These are phyloP conservation scores for Salminus brasiliensis DNA, from an alignment of 2,113 vertebrate species.

Conservation along the genomic window DNA sequence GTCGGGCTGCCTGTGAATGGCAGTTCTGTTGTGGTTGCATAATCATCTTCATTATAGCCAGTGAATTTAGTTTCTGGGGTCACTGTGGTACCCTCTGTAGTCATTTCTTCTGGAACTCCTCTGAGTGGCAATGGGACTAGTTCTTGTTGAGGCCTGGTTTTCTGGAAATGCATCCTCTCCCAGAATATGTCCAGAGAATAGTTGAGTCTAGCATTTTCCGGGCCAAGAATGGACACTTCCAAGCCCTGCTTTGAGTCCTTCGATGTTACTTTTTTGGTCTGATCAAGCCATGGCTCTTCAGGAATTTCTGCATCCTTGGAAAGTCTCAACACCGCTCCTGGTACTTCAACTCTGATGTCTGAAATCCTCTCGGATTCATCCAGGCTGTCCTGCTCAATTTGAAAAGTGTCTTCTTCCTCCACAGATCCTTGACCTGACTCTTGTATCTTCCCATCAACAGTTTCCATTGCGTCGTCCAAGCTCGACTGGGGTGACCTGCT, in stretches of 20 bases:
- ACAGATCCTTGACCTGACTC: background rate
- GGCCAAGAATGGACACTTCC: conserved; percentile 4
- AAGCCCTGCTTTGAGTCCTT: conserved; percentile 7
- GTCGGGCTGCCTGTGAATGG: background rate
- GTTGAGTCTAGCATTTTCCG: conserved; percentile 16
- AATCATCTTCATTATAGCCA: background rate
- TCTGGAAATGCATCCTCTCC: background rate
- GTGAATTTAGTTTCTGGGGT: background rate
- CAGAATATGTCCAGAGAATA: background rate
- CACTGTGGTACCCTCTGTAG: background rate
- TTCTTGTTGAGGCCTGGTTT: background rate
- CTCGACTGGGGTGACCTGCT: background rate
- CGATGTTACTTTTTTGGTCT: background rate
- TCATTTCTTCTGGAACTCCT: background rate
- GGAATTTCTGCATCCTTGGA: background rate
- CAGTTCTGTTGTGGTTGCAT: background rate
- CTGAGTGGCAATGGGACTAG: background rate
- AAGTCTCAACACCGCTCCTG: background rate
- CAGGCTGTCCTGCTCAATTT: background rate
- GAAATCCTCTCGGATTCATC: background rate
- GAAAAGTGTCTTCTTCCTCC: background rate
- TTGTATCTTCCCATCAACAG: background rate
- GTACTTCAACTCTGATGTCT: background rate
- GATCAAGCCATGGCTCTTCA: conserved; percentile 5
- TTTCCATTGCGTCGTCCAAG: background rate